These are phyloP conservation scores for Acipenser transmontanus DNA, from an alignment of 2,797 vertebrate species.

Conservation along the genomic window DNA sequence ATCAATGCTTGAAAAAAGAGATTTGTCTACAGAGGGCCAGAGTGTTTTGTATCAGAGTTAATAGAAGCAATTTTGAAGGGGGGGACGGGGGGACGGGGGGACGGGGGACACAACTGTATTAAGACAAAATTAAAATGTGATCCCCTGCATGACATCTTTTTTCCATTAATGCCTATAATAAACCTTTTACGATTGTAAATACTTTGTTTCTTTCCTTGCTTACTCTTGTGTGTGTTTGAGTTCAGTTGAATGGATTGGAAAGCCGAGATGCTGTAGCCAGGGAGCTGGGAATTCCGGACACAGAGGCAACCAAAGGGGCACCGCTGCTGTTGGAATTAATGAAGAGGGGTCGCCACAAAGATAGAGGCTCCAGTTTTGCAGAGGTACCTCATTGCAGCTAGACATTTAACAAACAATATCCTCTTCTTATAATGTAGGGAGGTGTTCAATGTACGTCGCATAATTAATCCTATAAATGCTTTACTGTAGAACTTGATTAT, in stretches of 20 bases:
- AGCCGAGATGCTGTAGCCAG: constrained; percentile 67
- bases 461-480: too few species aligned
- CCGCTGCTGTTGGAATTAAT: constrained; percentile 79
- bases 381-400: constrained; percentile 52
- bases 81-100: too few species aligned
- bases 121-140: neutral
- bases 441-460: too few species aligned
- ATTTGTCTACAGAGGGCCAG: too few species aligned
- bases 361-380: constrained; percentile 27
- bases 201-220: neutral
- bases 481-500: too few species aligned
- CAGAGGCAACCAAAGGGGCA: constrained; percentile 55
- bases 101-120: too few species aligned
- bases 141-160: neutral
- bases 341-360: constrained; percentile 57
- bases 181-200: neutral
- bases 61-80: too few species aligned
- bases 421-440: too few species aligned
- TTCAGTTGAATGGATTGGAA: constrained; percentile 68
- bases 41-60: too few species aligned
- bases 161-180: neutral
- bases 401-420: too few species aligned
- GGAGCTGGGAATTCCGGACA: constrained; percentile 71
- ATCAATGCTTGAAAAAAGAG: too few species aligned
- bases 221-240: neutral